Evolutionary conservation across 2,888 invertebrate species (phyloP).

Genomic region (Dynastes tityus): DNA sequence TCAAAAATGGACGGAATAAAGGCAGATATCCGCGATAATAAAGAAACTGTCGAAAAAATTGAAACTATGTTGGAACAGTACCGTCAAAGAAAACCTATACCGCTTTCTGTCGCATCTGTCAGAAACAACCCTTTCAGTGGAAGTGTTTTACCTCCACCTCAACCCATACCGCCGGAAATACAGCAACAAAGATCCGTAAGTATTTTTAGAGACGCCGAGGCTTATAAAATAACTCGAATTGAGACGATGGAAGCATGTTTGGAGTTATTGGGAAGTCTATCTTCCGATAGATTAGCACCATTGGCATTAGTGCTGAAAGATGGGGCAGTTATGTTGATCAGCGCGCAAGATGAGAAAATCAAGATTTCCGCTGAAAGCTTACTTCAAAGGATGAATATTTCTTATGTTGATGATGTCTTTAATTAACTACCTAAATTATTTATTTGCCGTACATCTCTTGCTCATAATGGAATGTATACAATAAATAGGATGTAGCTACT

Average conservation of each 20-base stretch:
- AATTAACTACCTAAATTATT: conserved; percentile 32
- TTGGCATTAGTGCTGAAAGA: conserved; percentile 68
- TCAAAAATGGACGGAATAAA: conserved; percentile 58
- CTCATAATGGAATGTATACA: conserved; percentile 49
- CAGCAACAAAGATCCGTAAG: conserved; percentile 87
- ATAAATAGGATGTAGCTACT: conserved; percentile 45
- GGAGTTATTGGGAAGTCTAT: conserved; percentile 75
- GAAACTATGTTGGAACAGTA: conserved; percentile 72
- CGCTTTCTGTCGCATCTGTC: conserved; percentile 41
- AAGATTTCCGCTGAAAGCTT: conserved; percentile 67
- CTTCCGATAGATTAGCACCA: conserved; percentile 67
- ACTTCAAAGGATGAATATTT: conserved; percentile 69
- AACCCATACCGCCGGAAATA: conserved; percentile 86
- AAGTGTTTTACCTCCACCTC: conserved; percentile 73
- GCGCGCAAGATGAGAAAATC: conserved; percentile 68
- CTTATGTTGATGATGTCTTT: conserved; percentile 66
- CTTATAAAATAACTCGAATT: conserved; percentile 87
- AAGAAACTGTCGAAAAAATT: conserved; percentile 69
- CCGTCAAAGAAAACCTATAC: conserved; percentile 70
- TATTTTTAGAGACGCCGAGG: conserved; percentile 91
- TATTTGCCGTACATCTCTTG: conserved; percentile 42
- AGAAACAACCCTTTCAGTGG: conserved; percentile 56
- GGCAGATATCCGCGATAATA: conserved; percentile 61
- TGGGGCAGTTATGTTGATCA: conserved; percentile 67
- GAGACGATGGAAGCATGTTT: conserved; percentile 90